Evolutionary conservation across 2,113 vertebrate genomes (phyloP), one percentile per base, ranked within the genome.

Genomic region (Corythoichthys intestinalis): DNA sequence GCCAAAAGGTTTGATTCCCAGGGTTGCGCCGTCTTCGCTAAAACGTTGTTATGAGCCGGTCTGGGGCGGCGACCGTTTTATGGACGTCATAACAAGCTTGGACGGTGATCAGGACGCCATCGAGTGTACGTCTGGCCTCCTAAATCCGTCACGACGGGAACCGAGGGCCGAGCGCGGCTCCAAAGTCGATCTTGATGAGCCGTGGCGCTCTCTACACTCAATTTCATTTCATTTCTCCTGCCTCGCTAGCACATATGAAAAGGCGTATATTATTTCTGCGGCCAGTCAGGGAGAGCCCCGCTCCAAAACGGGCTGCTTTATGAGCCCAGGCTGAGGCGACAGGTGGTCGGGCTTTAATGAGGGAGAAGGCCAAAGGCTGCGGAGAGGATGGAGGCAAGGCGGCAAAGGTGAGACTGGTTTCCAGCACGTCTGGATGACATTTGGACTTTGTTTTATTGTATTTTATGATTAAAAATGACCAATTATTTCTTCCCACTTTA

Each of bases 1-100:
- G 73, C 83, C 81, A 87, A 87, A 86, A 84, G 73, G 82, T 79
- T 73, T 66, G 76, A 85, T 80, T 74, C 76, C 65, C 39, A 53
- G 75, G 8, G 20, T 72, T 69, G 46, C 70, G 59, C 6, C 9
- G 17, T 50, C 71, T 66, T 72, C 77, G 65, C 71, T 39, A 57
- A 71, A 79, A 72, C 54, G 6, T 47, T 47, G 72, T 83, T 84
- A 84, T 57, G 80, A 83, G 81, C 78, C 60, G 14, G 58, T 60
- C 8, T 70, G 67, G 71, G 64, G 67, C 56, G 62, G 6, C 62
- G 70, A 82, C 74, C 79, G 53, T 84, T 90, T 85, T 82, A 76
- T 73, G 46, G 74, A 75, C 75, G 61, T 74, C 74, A 69, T 83
- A 83, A 86, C 86, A 80, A 77, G 81, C 72, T 83, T 82, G 86